Base-by-base conservation (phyloP, 2,797 vertebrate genomes). In the Petrocephalus schoutedeni region DNA sequence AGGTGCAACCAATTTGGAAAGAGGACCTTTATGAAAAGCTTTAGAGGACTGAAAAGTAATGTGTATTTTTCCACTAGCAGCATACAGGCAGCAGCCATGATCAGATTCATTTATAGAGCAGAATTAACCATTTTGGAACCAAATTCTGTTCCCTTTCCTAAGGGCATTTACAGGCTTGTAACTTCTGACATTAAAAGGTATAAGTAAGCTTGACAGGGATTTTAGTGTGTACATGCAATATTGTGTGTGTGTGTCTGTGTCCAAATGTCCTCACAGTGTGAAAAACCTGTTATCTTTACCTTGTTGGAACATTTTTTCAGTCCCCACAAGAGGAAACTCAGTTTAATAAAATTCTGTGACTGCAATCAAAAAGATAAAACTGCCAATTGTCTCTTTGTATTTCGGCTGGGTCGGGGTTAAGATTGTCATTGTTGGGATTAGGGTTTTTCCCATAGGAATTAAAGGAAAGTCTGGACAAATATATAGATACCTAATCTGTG, bases 211-310 rank as follows among this genome's bases (percentile, higher is more conserved):
- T 80, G 74, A 80, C 8, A 2, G 74, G 74, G 74, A 49, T 80
- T 80, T 23, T 2, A 32, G 19, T 58, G 49, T 41, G 19, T 10
- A 28, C 61, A 16, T 32, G 64, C 23, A 71, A 28, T 28, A 16
- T 71, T 57, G 67, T 54, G 51, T 77, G 67, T 87, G 64, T 87
- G 67, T n/a, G 64, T 74, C 45, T 54, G 86, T 74, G 61, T 53
- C 41, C 28, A 67, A 67, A 32, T 67, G 28, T 32, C 10, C 28
- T 10, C 10, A 71, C 67, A 71, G 6, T 71, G 67, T 71, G 28
- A 36, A 71, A 36, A 71, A 14, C 28, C 28, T 51, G 49, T 71
- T 71, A 71, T 36, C 14, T 36, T 71, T 12, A 6, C 28, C 64
- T 71, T 67, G 23, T 67, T 71, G 28, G 12, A 1, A 71, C 64